phyloP scores from a whole-genome alignment of 2,888 invertebrate genomes.

The Amphimallon solstitiale region DNA sequence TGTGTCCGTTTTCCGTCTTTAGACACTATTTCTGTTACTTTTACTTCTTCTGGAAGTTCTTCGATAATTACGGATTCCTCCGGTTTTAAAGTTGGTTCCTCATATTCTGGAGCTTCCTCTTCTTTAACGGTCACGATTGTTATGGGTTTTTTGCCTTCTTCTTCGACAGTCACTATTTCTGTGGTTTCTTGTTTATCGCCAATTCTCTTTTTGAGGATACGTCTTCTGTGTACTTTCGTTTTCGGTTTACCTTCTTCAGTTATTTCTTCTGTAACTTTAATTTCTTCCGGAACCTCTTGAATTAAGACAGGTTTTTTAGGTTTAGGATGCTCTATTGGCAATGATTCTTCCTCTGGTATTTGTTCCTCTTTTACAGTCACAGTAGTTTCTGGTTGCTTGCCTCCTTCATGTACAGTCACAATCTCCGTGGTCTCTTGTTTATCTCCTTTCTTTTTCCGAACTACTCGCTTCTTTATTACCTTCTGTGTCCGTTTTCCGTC shows the following conservation, averaged over 20 bases:
- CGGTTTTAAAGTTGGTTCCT: too few species aligned
- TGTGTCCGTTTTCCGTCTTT: conserved; percentile 37
- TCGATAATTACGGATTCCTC: conserved; percentile 47
- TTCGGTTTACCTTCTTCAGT: conserved; percentile 54
- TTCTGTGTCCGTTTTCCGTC: conserved; percentile 53
- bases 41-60: conserved; percentile 52
- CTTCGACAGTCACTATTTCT: conserved; percentile 56
- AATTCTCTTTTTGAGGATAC: conserved; percentile 42
- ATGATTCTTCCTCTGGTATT: conserved; percentile 49
- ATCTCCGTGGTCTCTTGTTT: conserved; percentile 58
- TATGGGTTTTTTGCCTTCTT: conserved; percentile 55
- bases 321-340: conserved; percentile 37
- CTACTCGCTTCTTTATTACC: conserved; percentile 55
- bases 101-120: conserved; percentile 50
- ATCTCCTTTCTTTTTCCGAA: conserved; percentile 57
- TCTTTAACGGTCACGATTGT: conserved; percentile 54
- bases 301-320: conserved; percentile 40
- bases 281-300: conserved; percentile 55
- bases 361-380: conserved; percentile 50
- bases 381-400: conserved; percentile 51
- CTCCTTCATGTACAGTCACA: conserved; percentile 54
- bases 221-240: conserved; percentile 50
- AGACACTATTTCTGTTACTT: conserved; percentile 40
- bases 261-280: too few species aligned
- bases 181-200: conserved; percentile 51